Evolutionary conservation across 2,888 invertebrate species (phyloP).

Genomic region (Eupithecia exiguata): DNA sequence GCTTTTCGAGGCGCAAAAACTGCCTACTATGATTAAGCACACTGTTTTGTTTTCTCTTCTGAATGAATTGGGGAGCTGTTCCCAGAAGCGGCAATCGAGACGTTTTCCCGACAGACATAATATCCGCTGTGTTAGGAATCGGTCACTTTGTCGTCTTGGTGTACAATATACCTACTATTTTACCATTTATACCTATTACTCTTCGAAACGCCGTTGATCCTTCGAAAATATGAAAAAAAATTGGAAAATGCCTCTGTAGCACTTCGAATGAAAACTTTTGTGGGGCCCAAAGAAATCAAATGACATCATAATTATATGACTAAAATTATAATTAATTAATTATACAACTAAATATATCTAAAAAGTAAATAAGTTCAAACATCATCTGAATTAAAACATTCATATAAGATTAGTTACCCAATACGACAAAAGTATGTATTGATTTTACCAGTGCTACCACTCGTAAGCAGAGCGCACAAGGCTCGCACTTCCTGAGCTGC

Average conservation of each 20-base stretch:
- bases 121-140: too few species aligned
- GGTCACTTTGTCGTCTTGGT: too few species aligned
- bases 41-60: too few species aligned
- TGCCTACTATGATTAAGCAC: too few species aligned
- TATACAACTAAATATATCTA: not conserved
- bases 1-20: too few species aligned
- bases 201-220: too few species aligned
- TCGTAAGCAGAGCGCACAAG: not conserved
- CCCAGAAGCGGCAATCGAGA: too few species aligned
- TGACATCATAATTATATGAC: not conserved
- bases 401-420: not conserved
- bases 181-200: not conserved
- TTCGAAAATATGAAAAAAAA: not conserved
- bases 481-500: not conserved
- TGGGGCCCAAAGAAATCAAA: not conserved
- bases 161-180: too few species aligned
- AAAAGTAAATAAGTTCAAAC: not conserved
- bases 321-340: not conserved
- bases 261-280: too few species aligned
- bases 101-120: too few species aligned
- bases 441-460: not conserved
- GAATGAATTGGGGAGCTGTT: too few species aligned
- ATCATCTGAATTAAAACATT: not conserved
- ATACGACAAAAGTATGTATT: not conserved
- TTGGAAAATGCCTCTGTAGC: not conserved